These are phyloP conservation scores for Virgularia gustaviana DNA, from an alignment of 92 coral and sea anemone species.

Conservation along the genomic window DNA sequence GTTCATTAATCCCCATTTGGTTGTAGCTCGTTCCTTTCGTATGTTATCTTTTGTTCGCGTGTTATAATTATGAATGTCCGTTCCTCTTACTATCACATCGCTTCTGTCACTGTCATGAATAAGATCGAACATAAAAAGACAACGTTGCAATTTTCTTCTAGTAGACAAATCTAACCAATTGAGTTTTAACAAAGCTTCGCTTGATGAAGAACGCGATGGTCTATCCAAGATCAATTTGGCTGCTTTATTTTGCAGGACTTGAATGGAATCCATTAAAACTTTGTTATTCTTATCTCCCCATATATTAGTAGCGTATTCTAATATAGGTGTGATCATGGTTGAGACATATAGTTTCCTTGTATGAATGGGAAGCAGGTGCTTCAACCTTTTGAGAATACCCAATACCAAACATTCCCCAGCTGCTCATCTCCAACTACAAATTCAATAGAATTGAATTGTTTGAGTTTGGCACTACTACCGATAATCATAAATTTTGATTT, in stretches of 20 bases:
- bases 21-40: background rate
- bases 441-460: constrained; percentile 21
- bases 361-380: constrained; percentile 3
- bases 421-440: constrained; percentile 32
- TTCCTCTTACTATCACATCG: constrained; percentile 20
- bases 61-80: constrained; percentile 23
- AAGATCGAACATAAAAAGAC: constrained; percentile 10
- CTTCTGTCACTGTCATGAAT: constrained; percentile 16
- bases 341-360: constrained; percentile 16
- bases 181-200: constrained; percentile 23
- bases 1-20: constrained; percentile 15
- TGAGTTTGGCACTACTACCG: constrained; percentile 23
- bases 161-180: constrained; percentile 27
- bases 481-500: constrained; percentile 39
- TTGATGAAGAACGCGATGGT: constrained; percentile 6
- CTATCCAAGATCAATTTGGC: background rate
- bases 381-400: constrained; percentile 30
- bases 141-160: constrained; percentile 35
- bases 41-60: constrained; percentile 9
- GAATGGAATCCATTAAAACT: background rate
- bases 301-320: constrained; percentile 1
- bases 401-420: constrained; percentile 33
- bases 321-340: constrained; percentile 8
- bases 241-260: background rate
- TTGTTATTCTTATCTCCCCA: background rate